Conservation (phyloP, 1,140 invertebrate genomes). For the Papilio machaon region DNA sequence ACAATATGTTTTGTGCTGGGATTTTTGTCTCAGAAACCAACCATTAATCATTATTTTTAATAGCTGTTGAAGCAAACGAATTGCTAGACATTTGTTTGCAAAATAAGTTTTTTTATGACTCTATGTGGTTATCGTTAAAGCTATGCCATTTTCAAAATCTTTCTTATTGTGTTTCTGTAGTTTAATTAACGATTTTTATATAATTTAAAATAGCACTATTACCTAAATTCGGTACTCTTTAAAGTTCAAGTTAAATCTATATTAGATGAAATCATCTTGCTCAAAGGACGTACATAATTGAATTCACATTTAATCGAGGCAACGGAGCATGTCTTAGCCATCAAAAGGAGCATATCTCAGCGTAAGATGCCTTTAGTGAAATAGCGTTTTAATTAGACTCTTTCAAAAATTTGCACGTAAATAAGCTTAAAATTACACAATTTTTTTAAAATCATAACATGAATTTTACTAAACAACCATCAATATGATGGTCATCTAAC, state of each 20-base stretch:
- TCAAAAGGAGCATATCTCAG: slow-evolving; percentile 14
- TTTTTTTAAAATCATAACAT: background rate
- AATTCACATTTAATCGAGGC: slow-evolving; percentile 36
- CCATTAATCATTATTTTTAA: background rate
- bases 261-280: slow-evolving; percentile 14
- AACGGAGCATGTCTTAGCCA: slow-evolving; percentile 27
- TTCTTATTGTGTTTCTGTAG: too few species aligned
- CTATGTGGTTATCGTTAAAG: background rate
- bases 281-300: slow-evolving; percentile 36
- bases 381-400: slow-evolving; percentile 21
- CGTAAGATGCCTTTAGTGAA: slow-evolving; percentile 7
- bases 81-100: slow-evolving; percentile 19
- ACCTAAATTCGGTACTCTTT: background rate
- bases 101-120: slow-evolving; percentile 7
- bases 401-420: background rate
- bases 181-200: background rate
- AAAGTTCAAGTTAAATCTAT: slow-evolving; percentile 15
- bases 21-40: too few species aligned
- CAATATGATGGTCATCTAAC: too few species aligned
- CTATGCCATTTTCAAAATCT: too few species aligned
- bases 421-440: background rate
- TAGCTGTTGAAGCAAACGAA: background rate
- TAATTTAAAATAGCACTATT: background rate
- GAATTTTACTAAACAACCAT: background rate
- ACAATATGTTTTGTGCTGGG: too few species aligned